phyloP scores from a whole-genome alignment of 2,797 vertebrate species.

The Diplodus puntazzo region DNA sequence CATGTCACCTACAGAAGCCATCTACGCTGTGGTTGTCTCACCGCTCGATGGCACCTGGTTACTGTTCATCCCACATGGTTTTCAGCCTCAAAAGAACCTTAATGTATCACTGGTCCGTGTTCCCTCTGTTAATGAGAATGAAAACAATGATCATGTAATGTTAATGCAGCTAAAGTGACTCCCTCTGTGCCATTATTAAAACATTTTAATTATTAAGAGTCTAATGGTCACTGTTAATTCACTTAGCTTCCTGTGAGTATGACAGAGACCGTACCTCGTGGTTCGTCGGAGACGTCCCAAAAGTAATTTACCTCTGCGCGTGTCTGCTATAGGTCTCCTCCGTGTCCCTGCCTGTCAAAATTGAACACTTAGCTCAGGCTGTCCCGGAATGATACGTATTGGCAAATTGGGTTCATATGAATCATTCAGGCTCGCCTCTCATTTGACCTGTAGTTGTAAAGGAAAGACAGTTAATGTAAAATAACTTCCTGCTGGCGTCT shows the following conservation, averaged over 20 bases:
- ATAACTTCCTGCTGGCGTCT: neutral
- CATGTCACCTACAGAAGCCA: neutral
- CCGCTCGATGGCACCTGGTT: neutral
- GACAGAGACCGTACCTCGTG: conserved; percentile 62
- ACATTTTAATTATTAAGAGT: conserved; percentile 82
- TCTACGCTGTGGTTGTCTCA: neutral
- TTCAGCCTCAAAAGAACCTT: conserved; percentile 7
- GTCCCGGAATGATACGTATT: conserved; percentile 54
- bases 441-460: neutral
- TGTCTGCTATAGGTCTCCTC: conserved; percentile 59
- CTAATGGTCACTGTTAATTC: conserved; percentile 82
- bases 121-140: conserved; percentile 46
- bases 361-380: conserved; percentile 41
- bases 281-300: conserved; percentile 66
- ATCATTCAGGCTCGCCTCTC: conserved; percentile 49
- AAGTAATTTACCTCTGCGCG: conserved; percentile 70
- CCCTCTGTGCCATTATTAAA: conserved; percentile 80
- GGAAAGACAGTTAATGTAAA: neutral
- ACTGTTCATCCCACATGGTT: neutral
- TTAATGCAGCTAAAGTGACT: conserved; percentile 81
- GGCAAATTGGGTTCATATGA: conserved; percentile 59
- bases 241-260: conserved; percentile 64
- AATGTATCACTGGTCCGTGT: conserved; percentile 15
- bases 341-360: conserved; percentile 56
- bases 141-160: conserved; percentile 79